Percentiles rank a stretch among this genome's conserved stretches.
Evolutionary conservation across 2,113 vertebrate species (phyloP).

Genomic region (Caranx melampygus): DNA sequence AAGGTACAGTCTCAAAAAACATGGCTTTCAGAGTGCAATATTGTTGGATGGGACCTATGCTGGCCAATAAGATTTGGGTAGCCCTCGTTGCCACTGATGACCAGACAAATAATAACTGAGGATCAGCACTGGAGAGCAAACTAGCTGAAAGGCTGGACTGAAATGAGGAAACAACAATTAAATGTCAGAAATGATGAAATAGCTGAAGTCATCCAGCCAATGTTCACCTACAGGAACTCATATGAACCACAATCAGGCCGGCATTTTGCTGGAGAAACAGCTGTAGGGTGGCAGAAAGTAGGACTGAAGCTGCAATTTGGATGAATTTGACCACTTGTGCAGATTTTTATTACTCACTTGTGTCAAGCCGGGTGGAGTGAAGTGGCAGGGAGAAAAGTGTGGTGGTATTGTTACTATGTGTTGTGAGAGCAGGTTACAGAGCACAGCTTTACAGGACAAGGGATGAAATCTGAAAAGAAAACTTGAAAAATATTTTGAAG

Average conservation of each 20-base stretch:
- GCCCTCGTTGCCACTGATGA: neutral
- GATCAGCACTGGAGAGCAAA: slow-evolving; percentile 3
- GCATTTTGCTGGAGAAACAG: slow-evolving; percentile 13
- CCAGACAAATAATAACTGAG: slow-evolving; percentile 1
- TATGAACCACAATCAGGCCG: neutral
- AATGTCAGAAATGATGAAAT: slow-evolving; percentile 5
- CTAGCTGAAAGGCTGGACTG: neutral
- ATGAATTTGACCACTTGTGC: slow-evolving; percentile 4
- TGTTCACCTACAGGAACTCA: neutral
- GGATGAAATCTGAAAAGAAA: neutral
- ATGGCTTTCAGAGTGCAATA: neutral
- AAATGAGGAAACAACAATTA: neutral
- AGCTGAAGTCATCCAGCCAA: neutral
- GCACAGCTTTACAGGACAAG: neutral
- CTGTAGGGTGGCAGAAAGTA: neutral
- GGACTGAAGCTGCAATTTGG: slow-evolving; percentile 10
- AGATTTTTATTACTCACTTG: slow-evolving; percentile 1
- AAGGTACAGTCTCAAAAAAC: neutral
- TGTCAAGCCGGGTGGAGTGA: slow-evolving; percentile 1
- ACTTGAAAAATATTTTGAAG: neutral
- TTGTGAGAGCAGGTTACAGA: slow-evolving; percentile 17
- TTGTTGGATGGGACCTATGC: neutral
- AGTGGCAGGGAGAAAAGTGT: neutral
- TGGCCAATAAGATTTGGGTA: neutral
- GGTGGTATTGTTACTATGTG: neutral